phyloP scores from a whole-genome alignment of 2,888 invertebrate genomes.

The Oligia fasciuncula region DNA sequence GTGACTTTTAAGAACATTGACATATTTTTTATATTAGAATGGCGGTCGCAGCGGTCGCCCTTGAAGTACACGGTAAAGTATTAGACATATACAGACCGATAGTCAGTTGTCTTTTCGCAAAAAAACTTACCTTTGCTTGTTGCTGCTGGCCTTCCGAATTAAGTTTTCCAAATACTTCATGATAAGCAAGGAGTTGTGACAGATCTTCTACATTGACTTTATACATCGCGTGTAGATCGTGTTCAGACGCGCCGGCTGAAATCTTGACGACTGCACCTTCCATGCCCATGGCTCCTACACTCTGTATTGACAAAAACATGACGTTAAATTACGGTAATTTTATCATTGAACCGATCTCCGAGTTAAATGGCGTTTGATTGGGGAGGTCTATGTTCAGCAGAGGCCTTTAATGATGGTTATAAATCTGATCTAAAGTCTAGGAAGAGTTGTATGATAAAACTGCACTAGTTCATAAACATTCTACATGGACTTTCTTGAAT shows the following conservation, averaged over 20 bases:
- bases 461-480: not conserved
- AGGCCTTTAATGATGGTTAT: not conserved
- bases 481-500: no score
- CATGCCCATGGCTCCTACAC: constrained; percentile 86
- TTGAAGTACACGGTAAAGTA: not conserved
- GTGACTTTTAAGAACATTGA: not conserved
- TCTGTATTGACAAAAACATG: constrained; percentile 69
- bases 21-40: constrained; percentile 7
- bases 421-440: not conserved
- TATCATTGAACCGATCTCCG: not conserved
- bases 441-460: not conserved
- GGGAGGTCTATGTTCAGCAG: not conserved
- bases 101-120: not conserved
- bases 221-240: constrained; percentile 95
- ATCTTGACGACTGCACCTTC: constrained; percentile 94
- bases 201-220: constrained; percentile 96
- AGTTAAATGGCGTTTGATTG: not conserved
- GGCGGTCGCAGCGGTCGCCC: no score
- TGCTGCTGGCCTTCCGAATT: constrained; percentile 82
- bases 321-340: not conserved
- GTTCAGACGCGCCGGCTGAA: constrained; percentile 91
- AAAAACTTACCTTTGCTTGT: constrained; percentile 76
- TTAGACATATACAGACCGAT: not conserved
- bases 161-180: constrained; percentile 93
- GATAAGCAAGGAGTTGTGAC: constrained; percentile 95